Percentiles rank a stretch among this genome's conserved stretches.
phyloP scores from a whole-genome alignment of 2,797 vertebrate species.

The Manis pentadactyla region DNA sequence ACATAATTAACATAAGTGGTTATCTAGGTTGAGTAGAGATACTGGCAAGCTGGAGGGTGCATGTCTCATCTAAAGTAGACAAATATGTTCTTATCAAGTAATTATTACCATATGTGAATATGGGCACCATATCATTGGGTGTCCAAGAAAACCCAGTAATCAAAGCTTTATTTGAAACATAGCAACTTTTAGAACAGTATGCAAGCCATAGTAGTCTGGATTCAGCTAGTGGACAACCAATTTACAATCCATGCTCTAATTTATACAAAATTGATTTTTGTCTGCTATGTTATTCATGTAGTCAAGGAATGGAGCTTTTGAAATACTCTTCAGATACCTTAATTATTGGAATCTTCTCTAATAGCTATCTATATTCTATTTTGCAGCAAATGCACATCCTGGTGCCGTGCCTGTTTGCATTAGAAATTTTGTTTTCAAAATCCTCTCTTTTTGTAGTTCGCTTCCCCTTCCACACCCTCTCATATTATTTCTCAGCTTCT shows the following conservation, averaged over 20 bases:
- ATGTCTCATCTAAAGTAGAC: background rate
- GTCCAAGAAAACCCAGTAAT: background rate
- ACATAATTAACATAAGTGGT: background rate
- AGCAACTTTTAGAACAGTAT: background rate
- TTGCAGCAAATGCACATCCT: background rate
- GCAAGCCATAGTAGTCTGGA: background rate
- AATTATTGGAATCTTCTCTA: background rate
- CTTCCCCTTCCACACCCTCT: background rate
- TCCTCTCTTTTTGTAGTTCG: background rate
- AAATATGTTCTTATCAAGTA: background rate
- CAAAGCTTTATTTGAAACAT: background rate
- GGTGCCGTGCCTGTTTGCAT: background rate
- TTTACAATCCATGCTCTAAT: background rate
- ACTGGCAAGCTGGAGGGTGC: background rate
- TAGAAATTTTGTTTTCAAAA: background rate
- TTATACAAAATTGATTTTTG: constrained; percentile 35
- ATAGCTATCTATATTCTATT: background rate
- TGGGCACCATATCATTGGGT: background rate
- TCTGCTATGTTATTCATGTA: background rate
- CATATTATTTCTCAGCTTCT: background rate
- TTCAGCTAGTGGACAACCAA: background rate
- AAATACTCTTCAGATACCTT: background rate
- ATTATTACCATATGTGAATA: background rate
- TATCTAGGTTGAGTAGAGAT: background rate
- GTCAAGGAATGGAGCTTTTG: background rate